Conservation (phyloP, 2,113 vertebrate species). For the Rana temporaria region DNA sequence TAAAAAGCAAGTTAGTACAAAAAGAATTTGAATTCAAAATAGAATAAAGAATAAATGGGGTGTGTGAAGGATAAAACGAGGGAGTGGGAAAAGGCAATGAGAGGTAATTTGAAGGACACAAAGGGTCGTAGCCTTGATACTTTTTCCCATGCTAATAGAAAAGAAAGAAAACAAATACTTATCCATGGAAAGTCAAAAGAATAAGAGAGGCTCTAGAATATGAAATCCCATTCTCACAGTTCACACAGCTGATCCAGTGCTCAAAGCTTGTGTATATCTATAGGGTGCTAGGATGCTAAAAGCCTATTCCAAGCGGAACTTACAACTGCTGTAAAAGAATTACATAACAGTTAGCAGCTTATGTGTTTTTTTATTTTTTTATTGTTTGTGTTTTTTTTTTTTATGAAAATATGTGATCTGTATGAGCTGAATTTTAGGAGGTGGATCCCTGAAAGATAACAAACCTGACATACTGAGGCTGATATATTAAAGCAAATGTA, state of each 20-base stretch:
- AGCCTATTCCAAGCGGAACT: neutral
- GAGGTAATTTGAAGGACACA: slow-evolving; percentile 36
- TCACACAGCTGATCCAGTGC: slow-evolving; percentile 7
- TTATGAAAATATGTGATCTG: no score
- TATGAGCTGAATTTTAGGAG: no score
- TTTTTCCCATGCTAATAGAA: slow-evolving; percentile 30
- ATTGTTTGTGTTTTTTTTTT: no score
- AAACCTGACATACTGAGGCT: no score
- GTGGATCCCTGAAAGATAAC: no score
- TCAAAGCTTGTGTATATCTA: neutral
- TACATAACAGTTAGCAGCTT: neutral
- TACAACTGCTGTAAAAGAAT: neutral
- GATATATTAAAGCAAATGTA: no score
- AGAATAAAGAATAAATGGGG: slow-evolving; percentile 19
- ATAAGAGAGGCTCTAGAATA: slow-evolving; percentile 19
- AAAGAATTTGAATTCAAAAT: neutral
- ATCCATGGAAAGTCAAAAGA: slow-evolving; percentile 26
- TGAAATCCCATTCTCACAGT: slow-evolving; percentile 20
- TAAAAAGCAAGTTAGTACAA: neutral
- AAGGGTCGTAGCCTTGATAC: slow-evolving; percentile 29
- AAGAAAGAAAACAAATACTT: slow-evolving; percentile 38
- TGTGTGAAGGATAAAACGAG: neutral
- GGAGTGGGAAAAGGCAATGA: slow-evolving; percentile 21
- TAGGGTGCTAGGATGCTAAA: neutral
- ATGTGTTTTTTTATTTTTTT: no score